Evolutionary conservation across 2,888 invertebrate genomes (phyloP).

Genomic region (Matsumyia berberina): DNA sequence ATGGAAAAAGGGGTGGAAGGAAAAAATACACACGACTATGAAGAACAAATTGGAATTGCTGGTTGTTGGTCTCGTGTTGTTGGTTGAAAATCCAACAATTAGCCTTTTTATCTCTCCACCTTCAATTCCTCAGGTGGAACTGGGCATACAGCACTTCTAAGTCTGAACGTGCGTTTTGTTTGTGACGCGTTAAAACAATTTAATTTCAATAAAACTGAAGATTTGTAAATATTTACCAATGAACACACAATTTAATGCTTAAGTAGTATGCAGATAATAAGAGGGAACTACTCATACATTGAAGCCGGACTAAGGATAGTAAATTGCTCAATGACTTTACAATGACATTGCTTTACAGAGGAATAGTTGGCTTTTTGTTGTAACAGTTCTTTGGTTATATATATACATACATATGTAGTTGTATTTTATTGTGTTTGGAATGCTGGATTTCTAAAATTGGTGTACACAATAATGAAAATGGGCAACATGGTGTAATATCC

Average conservation of each 20-base stretch:
- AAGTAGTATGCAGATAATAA: conserved; percentile 63
- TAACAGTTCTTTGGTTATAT: conserved; percentile 16
- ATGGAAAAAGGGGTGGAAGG: conserved; percentile 11
- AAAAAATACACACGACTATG: conserved; percentile 42
- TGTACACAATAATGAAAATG: background rate
- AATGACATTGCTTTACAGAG: conserved; percentile 12
- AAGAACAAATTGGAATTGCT: conserved; percentile 66
- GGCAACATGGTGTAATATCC: background rate
- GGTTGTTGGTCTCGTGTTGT: conserved; percentile 54
- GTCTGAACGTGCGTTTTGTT: conserved; percentile 48
- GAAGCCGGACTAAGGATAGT: background rate
- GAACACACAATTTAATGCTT: conserved; percentile 70
- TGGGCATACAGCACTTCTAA: conserved; percentile 11
- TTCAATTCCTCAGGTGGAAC: conserved; percentile 44
- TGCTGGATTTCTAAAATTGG: background rate
- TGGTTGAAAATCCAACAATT: conserved; percentile 69
- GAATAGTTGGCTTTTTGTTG: conserved; percentile 34
- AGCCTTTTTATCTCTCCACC: conserved; percentile 59
- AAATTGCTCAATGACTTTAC: conserved; percentile 32
- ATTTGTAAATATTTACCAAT: conserved; percentile 70
- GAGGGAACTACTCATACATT: conserved; percentile 21
- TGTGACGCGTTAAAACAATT: conserved; percentile 65
- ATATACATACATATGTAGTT: too few relatives aligned
- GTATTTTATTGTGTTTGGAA: conserved; percentile 13
- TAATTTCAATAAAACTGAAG: conserved; percentile 71